Percentiles rank a stretch among this genome's conserved stretches.
Conservation (phyloP, 2,113 vertebrate species). For the Thermophis baileyi region DNA sequence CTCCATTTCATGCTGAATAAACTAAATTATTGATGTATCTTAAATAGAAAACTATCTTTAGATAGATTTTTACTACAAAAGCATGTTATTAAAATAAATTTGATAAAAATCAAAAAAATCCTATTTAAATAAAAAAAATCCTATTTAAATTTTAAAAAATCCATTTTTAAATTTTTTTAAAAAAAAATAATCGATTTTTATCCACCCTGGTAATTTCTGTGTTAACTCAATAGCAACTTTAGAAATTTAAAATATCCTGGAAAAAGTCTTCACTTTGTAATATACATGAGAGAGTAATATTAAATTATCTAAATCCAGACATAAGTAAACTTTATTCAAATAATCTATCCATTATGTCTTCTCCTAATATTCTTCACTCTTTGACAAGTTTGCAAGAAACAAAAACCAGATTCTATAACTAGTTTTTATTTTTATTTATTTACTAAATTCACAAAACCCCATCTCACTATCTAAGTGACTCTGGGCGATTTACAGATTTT, state of each 20-base stretch:
- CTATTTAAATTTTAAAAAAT: too few relatives aligned
- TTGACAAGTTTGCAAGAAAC: background rate
- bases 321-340: constrained; percentile 36
- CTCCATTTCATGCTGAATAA: too few relatives aligned
- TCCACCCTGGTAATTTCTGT: constrained; percentile 36
- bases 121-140: too few relatives aligned
- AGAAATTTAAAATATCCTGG: constrained; percentile 51
- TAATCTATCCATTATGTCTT: constrained; percentile 26
- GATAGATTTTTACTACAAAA: too few relatives aligned
- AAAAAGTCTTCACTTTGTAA: constrained; percentile 38
- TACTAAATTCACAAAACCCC: background rate
- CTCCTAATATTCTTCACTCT: background rate
- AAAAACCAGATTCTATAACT: background rate
- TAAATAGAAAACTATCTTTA: too few relatives aligned
- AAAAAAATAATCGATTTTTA: too few relatives aligned
- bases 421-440: background rate
- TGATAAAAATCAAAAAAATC: too few relatives aligned
- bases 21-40: too few relatives aligned
- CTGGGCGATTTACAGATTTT: background rate
- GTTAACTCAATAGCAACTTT: constrained; percentile 56
- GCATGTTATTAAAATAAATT: too few relatives aligned
- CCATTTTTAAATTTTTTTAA: too few relatives aligned
- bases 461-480: background rate
- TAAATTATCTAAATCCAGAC: constrained; percentile 37
- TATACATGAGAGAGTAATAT: constrained; percentile 32